Evolutionary conservation across 2,113 vertebrate species (phyloP), one percentile per base, ranked within the genome.

Genomic region (Chunga burmeisteri): DNA sequence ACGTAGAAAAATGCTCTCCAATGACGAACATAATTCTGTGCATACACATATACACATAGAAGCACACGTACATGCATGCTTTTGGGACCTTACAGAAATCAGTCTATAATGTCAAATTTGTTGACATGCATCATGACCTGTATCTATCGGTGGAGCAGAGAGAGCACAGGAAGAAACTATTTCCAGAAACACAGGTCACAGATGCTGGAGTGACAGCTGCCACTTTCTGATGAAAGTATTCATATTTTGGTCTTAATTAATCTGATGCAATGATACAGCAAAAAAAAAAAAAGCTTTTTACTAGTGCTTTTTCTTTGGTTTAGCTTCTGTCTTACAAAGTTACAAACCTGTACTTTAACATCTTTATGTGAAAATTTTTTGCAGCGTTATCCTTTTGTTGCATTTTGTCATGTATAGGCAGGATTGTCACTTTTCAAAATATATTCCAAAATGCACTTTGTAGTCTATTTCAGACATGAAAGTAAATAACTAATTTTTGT

Each of bases 401-500:
- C 5, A 22, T 66, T 86, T 93, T 90, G 50, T 68, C 30, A 65
- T 2, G 9, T 65, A 78, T 7, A 49, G 32, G 67, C 15, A 89
- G 32, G 21, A 47, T 50, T 82, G 63, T 46, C 52, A 80, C 36
- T 30, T 84, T 87, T 92, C 55, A 23, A n/a, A 71, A 65, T n/a
- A 19, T 23, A 78, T 49, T 92, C 53, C 52, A 77, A 92, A 73
- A 61, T 3, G 8, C 10, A 71, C 23, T 93, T 90, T 85, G 20
- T 81, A 72, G 50, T 59, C 40, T 50, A 38, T 88, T 71, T 81
- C 63, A 86, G 46, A 63, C 36, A 65, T n/a, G 44, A 75, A 93
- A 91, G 30, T 46, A 95, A 93, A 81, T 73, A 90, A 40, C 44
- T 42, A 32, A 20, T 91, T 96, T 96, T 58, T 74, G 32, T 78